These are phyloP conservation scores for Bombus pyrosoma DNA, from an alignment of 1,140 invertebrate species.

Conservation along the genomic window DNA sequence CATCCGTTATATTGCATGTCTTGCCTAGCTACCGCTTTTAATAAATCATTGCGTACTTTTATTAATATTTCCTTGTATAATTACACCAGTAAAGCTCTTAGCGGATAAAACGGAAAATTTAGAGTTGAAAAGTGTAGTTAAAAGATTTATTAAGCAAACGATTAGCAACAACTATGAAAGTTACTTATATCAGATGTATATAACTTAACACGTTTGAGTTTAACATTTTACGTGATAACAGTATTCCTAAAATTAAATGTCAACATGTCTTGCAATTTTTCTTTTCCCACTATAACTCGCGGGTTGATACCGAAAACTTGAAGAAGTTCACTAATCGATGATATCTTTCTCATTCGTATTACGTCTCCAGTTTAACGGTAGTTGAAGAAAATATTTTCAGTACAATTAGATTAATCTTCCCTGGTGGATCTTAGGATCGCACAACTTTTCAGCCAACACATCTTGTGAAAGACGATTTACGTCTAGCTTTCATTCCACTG, in stretches of 20 bases:
- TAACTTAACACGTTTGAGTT: background rate
- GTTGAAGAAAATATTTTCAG: background rate
- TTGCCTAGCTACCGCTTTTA: background rate
- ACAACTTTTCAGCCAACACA: too few relatives aligned
- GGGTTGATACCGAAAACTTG: background rate
- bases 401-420: background rate
- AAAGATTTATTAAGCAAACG: background rate
- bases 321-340: background rate
- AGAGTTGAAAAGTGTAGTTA: constrained; percentile 5
- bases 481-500: background rate
- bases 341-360: background rate
- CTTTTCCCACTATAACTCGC: background rate
- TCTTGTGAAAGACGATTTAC: background rate
- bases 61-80: background rate
- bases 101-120: background rate
- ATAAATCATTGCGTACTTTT: background rate
- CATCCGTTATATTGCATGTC: background rate
- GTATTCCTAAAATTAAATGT: background rate
- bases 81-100: background rate
- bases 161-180: background rate
- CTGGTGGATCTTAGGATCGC: background rate
- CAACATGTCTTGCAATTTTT: background rate
- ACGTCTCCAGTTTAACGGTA: background rate
- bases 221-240: background rate
- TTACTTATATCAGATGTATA: constrained; percentile 18